These are phyloP conservation scores for Spinus olivaceus DNA, from an alignment of 2,797 vertebrate species.

Conservation along the genomic window DNA sequence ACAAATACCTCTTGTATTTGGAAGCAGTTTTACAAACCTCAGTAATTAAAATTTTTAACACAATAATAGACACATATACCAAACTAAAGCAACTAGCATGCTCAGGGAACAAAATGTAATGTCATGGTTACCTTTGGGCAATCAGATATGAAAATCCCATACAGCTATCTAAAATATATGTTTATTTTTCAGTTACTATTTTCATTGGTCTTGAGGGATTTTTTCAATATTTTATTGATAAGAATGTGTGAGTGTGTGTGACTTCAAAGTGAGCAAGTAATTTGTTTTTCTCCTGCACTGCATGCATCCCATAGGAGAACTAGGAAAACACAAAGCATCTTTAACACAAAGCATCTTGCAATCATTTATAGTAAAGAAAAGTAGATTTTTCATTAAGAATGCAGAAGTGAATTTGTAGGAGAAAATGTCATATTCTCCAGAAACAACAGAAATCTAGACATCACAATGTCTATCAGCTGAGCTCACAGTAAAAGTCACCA, in stretches of 20 bases:
- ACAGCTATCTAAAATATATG: not conserved
- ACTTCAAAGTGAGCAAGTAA: not conserved
- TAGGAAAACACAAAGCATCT: not conserved
- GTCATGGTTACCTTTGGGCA: constrained; percentile 61
- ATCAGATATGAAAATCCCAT: not conserved
- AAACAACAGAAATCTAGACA: not conserved
- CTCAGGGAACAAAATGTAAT: constrained; percentile 29
- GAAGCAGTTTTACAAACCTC: constrained; percentile 36
- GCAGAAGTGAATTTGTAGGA: not conserved
- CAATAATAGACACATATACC: constrained; percentile 43
- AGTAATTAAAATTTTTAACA: constrained; percentile 72
- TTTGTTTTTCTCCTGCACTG: not conserved
- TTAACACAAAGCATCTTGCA: not conserved
- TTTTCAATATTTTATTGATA: not conserved
- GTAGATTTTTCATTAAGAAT: not conserved
- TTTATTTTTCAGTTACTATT: not conserved
- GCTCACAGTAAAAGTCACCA: not conserved
- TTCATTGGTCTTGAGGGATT: not conserved
- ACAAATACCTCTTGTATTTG: constrained; percentile 66
- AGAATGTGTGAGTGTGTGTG: not conserved
- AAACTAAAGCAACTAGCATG: constrained; percentile 49
- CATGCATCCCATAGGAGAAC: not conserved
- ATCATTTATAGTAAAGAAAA: not conserved
- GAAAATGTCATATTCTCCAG: not conserved
- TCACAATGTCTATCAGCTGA: not conserved